These are phyloP conservation scores for Psittacula echo DNA, from an alignment of 2,797 vertebrate species.

Conservation along the genomic window DNA sequence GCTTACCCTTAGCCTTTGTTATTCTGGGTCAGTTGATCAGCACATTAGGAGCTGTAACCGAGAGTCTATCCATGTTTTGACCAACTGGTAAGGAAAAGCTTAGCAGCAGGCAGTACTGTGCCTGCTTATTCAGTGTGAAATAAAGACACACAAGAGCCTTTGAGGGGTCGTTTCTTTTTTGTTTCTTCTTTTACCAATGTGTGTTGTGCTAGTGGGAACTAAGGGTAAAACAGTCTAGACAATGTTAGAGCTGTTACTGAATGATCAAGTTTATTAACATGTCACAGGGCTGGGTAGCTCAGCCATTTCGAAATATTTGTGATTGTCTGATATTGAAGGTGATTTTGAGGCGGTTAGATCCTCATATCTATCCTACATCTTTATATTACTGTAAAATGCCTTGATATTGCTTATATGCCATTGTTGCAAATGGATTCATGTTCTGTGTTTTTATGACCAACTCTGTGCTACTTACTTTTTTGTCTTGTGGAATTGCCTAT, in stretches of 20 bases:
- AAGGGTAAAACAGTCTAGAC: neutral
- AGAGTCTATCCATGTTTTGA: slow-evolving; percentile 54
- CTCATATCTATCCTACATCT: neutral
- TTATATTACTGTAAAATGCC: neutral
- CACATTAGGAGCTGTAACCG: slow-evolving; percentile 47
- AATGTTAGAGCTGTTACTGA: neutral
- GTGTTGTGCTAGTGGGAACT: neutral
- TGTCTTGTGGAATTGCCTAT: neutral
- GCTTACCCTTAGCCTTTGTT: slow-evolving; percentile 45
- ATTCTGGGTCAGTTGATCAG: slow-evolving; percentile 57
- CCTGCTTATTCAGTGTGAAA: slow-evolving; percentile 59
- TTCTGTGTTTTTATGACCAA: neutral
- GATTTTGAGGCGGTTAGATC: neutral
- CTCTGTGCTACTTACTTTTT: neutral
- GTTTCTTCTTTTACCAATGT: slow-evolving; percentile 27
- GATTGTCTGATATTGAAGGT: neutral
- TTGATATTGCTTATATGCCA: neutral
- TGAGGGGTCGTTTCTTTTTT: slow-evolving; percentile 38
- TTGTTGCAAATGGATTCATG: neutral
- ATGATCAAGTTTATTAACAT: neutral
- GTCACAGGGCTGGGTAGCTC: neutral
- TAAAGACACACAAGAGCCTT: slow-evolving; percentile 60
- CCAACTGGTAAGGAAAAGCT: slow-evolving; percentile 53
- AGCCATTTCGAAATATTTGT: neutral
- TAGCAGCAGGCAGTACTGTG: slow-evolving; percentile 42